Percentiles rank a stretch among this genome's conserved stretches.
phyloP scores from a whole-genome alignment of 2,113 vertebrate genomes.

The Progne subis region DNA sequence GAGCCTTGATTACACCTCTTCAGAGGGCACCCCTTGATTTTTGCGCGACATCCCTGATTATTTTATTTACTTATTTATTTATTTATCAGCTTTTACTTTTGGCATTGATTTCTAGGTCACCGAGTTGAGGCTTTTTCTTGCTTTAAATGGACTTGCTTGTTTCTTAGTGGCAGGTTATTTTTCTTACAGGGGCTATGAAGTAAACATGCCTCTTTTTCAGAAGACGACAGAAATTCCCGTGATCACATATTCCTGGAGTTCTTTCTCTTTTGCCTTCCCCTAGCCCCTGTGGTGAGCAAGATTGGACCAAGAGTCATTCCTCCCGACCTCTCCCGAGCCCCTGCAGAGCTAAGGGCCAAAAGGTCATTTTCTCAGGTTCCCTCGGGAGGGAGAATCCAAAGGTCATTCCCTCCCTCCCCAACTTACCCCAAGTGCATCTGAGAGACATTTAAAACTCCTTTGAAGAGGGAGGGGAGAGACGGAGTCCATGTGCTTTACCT shows the following conservation, averaged over 20 bases:
- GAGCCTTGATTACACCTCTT: slow-evolving; percentile 65
- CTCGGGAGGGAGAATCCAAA: slow-evolving; percentile 60
- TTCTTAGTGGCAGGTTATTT: slow-evolving; percentile 17
- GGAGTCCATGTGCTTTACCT: not conserved
- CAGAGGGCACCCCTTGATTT: slow-evolving; percentile 57
- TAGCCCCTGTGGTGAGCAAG: slow-evolving; percentile 40
- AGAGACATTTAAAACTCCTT: slow-evolving; percentile 21
- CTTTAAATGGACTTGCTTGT: slow-evolving; percentile 5
- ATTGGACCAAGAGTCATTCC: slow-evolving; percentile 45
- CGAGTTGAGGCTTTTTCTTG: not conserved
- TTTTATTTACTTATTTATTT: slow-evolving; percentile 65
- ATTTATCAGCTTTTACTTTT: slow-evolving; percentile 45
- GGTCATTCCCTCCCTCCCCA: slow-evolving; percentile 42
- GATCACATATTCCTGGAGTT: not conserved
- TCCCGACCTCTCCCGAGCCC: slow-evolving; percentile 62
- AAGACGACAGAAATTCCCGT: slow-evolving; percentile 13
- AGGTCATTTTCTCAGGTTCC: slow-evolving; percentile 74
- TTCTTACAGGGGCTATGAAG: not conserved
- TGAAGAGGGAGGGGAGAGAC: not conserved
- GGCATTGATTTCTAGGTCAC: slow-evolving; percentile 66
- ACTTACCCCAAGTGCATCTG: slow-evolving; percentile 10
- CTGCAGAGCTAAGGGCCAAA: slow-evolving; percentile 53
- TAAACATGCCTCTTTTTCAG: slow-evolving; percentile 45
- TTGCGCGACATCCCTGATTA: slow-evolving; percentile 8
- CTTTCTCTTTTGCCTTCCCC: not conserved